Evolutionary conservation across 2,888 invertebrate genomes (phyloP), one percentile per base, ranked within the genome.

Genomic region (Beris morrisii): DNA sequence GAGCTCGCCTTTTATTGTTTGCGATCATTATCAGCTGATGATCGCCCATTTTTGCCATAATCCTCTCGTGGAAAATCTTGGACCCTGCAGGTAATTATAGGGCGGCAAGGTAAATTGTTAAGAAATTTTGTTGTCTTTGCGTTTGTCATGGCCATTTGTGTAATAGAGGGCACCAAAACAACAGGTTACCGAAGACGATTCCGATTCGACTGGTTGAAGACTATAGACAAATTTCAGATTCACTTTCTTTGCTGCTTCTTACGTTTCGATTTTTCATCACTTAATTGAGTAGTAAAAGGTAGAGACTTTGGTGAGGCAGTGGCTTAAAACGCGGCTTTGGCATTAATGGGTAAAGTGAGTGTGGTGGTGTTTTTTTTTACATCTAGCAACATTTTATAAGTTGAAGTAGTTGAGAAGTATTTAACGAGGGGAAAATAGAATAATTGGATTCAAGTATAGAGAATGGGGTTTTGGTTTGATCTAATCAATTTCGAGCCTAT

Each of bases 21-120:
- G 61, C 52, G 61, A 61, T 61, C 43, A 61, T 61, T 61, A 61
- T 61, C 61, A 61, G 61, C 61, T 61, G 61, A 61, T 61, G 52
- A 61, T 61, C 52, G 61, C 61, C 52, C 52, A 61, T 61, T 61
- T 61, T 61, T 59, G 59, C 61, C 50, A 61, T 61, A 61, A 61
- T 61, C 61, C 38, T 61, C 52, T 43, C 48, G 28, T 53, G 53
- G 31, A 30, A 30, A 53, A 30, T 31, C 50, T 13, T n/a, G 61
- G 50, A 50, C 52, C 15, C n/a, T 50, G 43, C 12, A 15, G 38
- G 13, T 61, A 61, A 61, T 61, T 61, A 61, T 52, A 61, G 61
- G 61, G 61, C 61, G 61, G 61, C 61, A n/a, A 50, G 15, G 43
- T 38, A 61, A 61, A 61, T 61, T 61, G 61, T 50, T 52, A 32